Evolutionary conservation across 2,113 vertebrate genomes (phyloP).

Genomic region (Myxocyprinus asiaticus): DNA sequence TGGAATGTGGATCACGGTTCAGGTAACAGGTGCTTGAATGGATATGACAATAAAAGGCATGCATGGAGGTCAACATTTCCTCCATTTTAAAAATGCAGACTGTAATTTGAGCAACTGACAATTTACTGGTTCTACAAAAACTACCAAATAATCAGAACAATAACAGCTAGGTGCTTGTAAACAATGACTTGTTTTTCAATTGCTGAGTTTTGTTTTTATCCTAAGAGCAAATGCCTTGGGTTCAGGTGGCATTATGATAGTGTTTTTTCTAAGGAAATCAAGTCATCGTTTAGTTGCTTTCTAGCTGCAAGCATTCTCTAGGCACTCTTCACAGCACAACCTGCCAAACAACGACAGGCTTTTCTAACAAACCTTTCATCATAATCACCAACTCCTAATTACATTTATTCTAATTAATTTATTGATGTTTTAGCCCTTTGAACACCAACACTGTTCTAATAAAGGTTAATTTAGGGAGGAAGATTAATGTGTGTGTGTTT

Average conservation of each 20-base stretch:
- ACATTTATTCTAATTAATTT: conserved; percentile 52
- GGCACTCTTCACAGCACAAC: conserved; percentile 25
- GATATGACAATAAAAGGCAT: no score
- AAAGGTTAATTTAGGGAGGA: conserved; percentile 52
- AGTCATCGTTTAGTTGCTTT: conserved; percentile 16
- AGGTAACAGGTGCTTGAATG: no score
- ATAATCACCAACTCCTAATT: conserved; percentile 51
- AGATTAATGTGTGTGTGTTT: conserved; percentile 46
- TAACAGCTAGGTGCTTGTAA: not conserved
- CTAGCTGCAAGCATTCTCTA: conserved; percentile 14
- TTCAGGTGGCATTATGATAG: conserved; percentile 24
- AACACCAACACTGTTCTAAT: conserved; percentile 47
- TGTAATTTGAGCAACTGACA: not conserved
- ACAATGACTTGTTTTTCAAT: not conserved
- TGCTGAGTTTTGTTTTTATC: conserved; percentile 29
- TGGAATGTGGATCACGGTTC: no score
- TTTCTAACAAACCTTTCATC: conserved; percentile 48
- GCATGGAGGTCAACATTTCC: not conserved
- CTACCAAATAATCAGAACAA: not conserved
- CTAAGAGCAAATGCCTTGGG: conserved; percentile 34
- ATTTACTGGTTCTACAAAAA: not conserved
- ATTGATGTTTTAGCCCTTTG: conserved; percentile 41
- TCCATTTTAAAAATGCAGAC: not conserved
- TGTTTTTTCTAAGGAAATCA: conserved; percentile 23
- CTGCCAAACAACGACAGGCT: conserved; percentile 43